Conservation (phyloP, 2,113 vertebrate species). For the Tautogolabrus adspersus region DNA sequence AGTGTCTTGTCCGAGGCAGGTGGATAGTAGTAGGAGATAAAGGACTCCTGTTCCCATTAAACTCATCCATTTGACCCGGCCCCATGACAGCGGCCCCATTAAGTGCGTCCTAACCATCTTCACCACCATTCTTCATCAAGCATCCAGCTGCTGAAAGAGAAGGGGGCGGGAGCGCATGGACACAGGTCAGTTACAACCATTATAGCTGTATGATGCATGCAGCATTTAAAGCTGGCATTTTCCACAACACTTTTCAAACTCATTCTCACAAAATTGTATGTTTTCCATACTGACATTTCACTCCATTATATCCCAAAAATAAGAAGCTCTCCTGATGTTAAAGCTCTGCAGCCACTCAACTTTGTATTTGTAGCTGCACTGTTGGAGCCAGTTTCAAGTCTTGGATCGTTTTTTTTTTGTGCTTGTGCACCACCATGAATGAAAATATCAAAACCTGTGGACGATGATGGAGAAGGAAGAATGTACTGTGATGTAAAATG, state of each 20-base stretch:
- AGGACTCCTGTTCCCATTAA: constrained; percentile 64
- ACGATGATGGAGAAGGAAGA: no score
- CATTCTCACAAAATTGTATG: constrained; percentile 3
- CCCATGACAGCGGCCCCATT: constrained; percentile 55
- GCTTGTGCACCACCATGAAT: constrained; percentile 22
- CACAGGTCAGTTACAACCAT: constrained; percentile 45
- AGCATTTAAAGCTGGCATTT: constrained; percentile 18
- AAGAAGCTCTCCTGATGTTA: constrained; percentile 22
- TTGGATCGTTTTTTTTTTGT: constrained; percentile 53
- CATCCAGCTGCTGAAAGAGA: constrained; percentile 64
- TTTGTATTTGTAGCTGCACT: constrained; percentile 35
- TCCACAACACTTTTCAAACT: background rate
- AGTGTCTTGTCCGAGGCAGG: constrained; percentile 74
- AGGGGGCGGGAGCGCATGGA: constrained; percentile 18
- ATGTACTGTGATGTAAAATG: constrained; percentile 8
- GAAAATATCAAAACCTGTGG: constrained; percentile 20
- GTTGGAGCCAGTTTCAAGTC: constrained; percentile 11
- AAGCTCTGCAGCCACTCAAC: constrained; percentile 39
- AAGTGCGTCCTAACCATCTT: constrained; percentile 67
- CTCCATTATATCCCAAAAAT: constrained; percentile 27
- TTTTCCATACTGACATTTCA: constrained; percentile 23
- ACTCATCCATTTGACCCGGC: constrained; percentile 63
- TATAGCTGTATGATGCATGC: background rate
- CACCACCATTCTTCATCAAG: constrained; percentile 68
- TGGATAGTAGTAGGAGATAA: constrained; percentile 74